phyloP scores from a whole-genome alignment of 2,888 invertebrate genomes.

The Cryptosula pallasiana region DNA sequence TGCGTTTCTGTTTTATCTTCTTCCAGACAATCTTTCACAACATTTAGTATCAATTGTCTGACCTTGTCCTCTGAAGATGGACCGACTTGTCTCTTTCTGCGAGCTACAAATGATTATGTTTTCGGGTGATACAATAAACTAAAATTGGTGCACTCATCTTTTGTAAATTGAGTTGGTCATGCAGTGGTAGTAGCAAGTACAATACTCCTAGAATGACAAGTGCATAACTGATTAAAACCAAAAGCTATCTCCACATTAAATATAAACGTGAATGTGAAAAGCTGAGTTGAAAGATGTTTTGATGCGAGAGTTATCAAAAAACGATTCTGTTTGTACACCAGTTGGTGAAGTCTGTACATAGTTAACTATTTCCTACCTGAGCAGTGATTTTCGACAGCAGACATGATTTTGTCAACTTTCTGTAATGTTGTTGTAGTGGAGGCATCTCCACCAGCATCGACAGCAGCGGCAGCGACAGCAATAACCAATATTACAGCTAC shows the following conservation, averaged over 20 bases:
- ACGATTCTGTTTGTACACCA: no score
- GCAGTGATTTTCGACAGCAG: not conserved
- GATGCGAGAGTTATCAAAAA: no score
- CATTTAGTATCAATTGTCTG: not conserved
- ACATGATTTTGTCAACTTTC: not conserved
- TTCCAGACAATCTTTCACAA: not conserved
- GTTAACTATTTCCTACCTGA: not conserved
- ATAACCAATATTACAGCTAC: not conserved
- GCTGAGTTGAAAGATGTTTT: no score
- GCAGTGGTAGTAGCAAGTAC: no score
- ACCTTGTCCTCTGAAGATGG: not conserved
- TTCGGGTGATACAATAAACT: no score
- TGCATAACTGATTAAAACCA: no score
- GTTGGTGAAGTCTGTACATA: no score
- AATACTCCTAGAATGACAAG: no score
- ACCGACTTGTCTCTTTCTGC: not conserved
- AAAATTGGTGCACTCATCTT: no score
- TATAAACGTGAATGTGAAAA: no score
- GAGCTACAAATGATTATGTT: not conserved
- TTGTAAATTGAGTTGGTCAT: no score
- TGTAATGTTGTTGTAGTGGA: not conserved
- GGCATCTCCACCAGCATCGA: not conserved
- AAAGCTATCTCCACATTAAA: no score
- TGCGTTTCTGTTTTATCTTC: not conserved
- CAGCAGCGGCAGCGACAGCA: not conserved